Base-by-base conservation (phyloP, 1,140 invertebrate species). In the Harpegnathos saltator region DNA sequence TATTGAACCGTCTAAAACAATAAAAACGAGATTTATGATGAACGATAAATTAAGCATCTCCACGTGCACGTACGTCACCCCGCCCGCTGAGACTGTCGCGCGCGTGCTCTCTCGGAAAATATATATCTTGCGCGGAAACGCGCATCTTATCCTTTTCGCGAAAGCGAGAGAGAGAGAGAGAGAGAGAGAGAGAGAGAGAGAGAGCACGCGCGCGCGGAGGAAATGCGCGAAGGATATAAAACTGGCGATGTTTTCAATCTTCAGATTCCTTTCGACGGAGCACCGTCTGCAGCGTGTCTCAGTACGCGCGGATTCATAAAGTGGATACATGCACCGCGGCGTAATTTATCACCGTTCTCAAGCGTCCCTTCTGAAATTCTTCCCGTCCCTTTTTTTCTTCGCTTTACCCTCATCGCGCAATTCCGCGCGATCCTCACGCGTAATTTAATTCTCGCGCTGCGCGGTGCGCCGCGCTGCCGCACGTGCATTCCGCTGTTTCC, bases 401-500 rank as follows among this genome's bases (percentile, higher is more conserved):
- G 11, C 38, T 44, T 44, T 44, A 44, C 9, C 7, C 38, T 11
- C 33, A 33, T 33, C 38, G 19, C 1, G n/a, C 54, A 56, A 56
- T 56, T 56, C 11, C 17, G n/a, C n/a, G 1, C 54, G 54, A 56
- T 56, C 54, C 7, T 56, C 54, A 75, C 83, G 72, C 78, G 56
- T 84, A 85, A 90, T 89, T 89, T 83, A 89, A 85, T 78, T 85
- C 83, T 89, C 61, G 62, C 26, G 71, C 59, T 84, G 54, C 58
- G 59, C 65, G n/a, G n/a, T n/a, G n/a, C n/a, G n/a, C n/a, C n/a
- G n/a, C n/a, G n/a, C n/a, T n/a, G n/a, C n/a, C n/a, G n/a, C n/a
- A n/a, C n/a, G n/a, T n/a, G n/a, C n/a, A n/a, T n/a, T n/a, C n/a
- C n/a, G n/a, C n/a, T n/a, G n/a, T n/a, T n/a, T n/a, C n/a, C n/a